Conservation (phyloP, 2,888 invertebrate genomes). For the Chloromyia formosa region DNA sequence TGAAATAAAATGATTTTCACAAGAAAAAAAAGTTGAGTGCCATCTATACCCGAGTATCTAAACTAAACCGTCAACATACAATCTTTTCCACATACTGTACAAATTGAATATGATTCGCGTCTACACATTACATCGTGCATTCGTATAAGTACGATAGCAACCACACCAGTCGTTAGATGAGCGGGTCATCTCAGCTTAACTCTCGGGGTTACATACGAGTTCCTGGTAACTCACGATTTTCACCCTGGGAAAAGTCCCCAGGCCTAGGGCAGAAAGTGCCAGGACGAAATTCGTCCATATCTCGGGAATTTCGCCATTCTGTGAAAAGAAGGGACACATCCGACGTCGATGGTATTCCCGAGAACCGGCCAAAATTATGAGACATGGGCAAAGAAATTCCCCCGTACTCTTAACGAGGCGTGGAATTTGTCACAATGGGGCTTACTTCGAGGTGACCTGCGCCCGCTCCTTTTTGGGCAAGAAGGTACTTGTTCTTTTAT, state of each 20-base stretch:
- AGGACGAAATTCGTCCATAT: slow-evolving; percentile 61
- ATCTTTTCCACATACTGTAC: no score
- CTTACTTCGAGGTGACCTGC: slow-evolving; percentile 56
- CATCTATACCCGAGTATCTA: no score
- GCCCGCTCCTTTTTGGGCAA: not conserved
- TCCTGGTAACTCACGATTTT: slow-evolving; percentile 59
- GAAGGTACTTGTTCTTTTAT: no score
- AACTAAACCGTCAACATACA: no score
- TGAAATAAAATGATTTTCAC: no score
- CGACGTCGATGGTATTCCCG: slow-evolving; percentile 44
- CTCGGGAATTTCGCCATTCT: slow-evolving; percentile 59
- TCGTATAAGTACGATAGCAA: no score
- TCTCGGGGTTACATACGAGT: slow-evolving; percentile 64
- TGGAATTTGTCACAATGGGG: slow-evolving; percentile 30
- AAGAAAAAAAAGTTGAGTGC: no score
- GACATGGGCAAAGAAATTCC: slow-evolving; percentile 19
- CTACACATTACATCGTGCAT: no score
- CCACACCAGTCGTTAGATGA: no score
- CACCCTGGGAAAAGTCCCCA: slow-evolving; percentile 65
- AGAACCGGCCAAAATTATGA: slow-evolving; percentile 38
- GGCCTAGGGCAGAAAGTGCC: slow-evolving; percentile 64
- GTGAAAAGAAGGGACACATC: slow-evolving; percentile 54
- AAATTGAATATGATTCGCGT: no score
- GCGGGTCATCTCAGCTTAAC: slow-evolving; percentile 60
- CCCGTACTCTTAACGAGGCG: not conserved